Percentiles rank a stretch among this genome's conserved stretches.
phyloP scores from a whole-genome alignment of 2,113 vertebrate species.

The Anser cygnoides region DNA sequence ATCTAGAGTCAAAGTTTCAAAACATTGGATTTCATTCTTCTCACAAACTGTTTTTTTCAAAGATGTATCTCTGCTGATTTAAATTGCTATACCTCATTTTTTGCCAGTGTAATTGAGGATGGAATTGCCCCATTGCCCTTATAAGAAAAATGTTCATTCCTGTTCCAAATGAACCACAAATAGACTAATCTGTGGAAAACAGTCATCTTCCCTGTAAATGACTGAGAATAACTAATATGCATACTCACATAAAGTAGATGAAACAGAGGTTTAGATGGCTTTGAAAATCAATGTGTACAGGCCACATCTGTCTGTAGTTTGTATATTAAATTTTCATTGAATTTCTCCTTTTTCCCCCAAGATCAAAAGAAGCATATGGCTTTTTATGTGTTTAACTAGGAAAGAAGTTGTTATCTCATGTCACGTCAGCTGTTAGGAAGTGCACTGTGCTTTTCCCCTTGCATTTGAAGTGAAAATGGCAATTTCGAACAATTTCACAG shows the following conservation, averaged over 20 bases:
- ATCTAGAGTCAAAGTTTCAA: background rate
- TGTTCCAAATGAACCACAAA: background rate
- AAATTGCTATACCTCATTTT: background rate
- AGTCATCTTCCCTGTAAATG: background rate
- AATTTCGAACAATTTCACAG: slow-evolving; percentile 59
- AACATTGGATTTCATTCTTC: background rate
- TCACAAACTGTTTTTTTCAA: background rate
- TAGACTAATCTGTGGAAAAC: background rate
- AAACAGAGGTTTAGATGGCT: background rate
- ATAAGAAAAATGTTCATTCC: background rate
- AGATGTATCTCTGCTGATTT: background rate
- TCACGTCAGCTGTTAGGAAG: background rate
- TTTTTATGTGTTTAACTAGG: slow-evolving; percentile 33
- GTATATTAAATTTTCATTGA: slow-evolving; percentile 8
- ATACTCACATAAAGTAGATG: background rate
- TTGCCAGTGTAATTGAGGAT: background rate
- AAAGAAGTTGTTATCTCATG: background rate
- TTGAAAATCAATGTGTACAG: slow-evolving; percentile 1
- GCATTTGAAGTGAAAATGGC: slow-evolving; percentile 59
- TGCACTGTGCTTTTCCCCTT: background rate
- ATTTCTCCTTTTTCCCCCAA: background rate
- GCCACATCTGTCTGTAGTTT: background rate
- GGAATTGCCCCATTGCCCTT: background rate
- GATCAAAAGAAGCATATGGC: slow-evolving; percentile 45
- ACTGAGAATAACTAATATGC: background rate